These are phyloP conservation scores for Epizoanthus stellaris DNA, from an alignment of 92 coral and sea anemone genomes.

Conservation along the genomic window DNA sequence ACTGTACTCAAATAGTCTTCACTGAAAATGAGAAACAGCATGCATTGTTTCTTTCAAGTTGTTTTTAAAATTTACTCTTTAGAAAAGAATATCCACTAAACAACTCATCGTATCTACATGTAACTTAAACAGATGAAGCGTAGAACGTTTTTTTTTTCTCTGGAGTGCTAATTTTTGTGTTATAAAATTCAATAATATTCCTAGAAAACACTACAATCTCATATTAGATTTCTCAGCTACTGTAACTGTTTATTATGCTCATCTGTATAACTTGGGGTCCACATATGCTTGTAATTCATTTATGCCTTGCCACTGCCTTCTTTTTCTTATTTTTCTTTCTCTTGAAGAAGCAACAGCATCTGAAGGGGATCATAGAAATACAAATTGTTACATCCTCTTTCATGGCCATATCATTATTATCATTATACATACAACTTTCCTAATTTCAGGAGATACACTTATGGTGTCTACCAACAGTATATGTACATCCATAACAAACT, in stretches of 20 bases:
- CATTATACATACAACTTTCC: too few species aligned
- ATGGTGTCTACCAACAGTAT: too few species aligned
- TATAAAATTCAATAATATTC: conserved; percentile 33
- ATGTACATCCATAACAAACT: too few species aligned
- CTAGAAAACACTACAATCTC: conserved; percentile 38
- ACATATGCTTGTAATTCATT: conserved; percentile 54
- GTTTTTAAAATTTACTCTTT: neutral
- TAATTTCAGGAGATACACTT: too few species aligned
- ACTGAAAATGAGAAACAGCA: neutral
- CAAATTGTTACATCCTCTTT: too few species aligned
- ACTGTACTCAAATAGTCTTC: too few species aligned
- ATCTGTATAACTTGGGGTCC: neutral
- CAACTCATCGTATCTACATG: neutral
- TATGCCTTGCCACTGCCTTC: conserved; percentile 82
- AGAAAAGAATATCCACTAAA: neutral
- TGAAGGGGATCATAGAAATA: conserved; percentile 36
- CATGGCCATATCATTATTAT: too few species aligned
- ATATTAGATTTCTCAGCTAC: conserved; percentile 26
- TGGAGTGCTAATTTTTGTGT: conserved; percentile 15
- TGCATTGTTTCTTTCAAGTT: neutral
- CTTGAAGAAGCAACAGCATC: conserved; percentile 98
- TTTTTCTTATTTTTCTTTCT: conserved; percentile 95
- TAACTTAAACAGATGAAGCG: neutral
- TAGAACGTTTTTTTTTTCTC: neutral
- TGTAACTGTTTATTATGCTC: conserved; percentile 17